A percentile compares a stretch with the other conserved stretches of the same genome.
phyloP scores from a whole-genome alignment of 2,888 invertebrate genomes.

The Gymnosoma rotundatum region DNA sequence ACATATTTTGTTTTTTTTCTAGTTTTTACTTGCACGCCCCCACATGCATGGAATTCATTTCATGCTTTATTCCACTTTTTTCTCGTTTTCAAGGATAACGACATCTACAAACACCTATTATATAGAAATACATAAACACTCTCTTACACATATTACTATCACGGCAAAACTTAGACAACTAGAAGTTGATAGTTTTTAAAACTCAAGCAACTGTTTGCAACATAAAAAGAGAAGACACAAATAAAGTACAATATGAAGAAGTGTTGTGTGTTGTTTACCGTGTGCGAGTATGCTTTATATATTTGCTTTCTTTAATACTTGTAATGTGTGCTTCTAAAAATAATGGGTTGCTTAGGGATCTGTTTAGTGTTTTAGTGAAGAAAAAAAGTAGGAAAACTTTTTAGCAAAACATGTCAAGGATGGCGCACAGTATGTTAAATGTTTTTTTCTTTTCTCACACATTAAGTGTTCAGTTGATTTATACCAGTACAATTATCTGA shows the following conservation, averaged over 20 bases:
- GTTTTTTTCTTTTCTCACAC: slow-evolving; percentile 57
- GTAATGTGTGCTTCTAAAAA: slow-evolving; percentile 58
- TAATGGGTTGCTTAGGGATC: slow-evolving; percentile 64
- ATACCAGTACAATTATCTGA: slow-evolving; percentile 53
- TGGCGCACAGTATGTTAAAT: slow-evolving; percentile 54
- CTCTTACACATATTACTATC: neutral
- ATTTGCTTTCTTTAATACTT: slow-evolving; percentile 34
- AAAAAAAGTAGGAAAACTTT: slow-evolving; percentile 40
- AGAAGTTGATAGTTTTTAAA: slow-evolving; percentile 53
- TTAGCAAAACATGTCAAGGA: slow-evolving; percentile 65
- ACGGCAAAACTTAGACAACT: slow-evolving; percentile 27
- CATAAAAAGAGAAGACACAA: slow-evolving; percentile 58
- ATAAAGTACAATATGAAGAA: slow-evolving; percentile 45
- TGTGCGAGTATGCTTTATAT: slow-evolving; percentile 16
- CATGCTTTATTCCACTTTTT: slow-evolving; percentile 34
- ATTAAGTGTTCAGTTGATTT: slow-evolving; percentile 63
- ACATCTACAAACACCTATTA: slow-evolving; percentile 21
- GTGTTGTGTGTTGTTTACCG: neutral
- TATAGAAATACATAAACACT: neutral
- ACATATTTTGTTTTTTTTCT: slow-evolving; percentile 5
- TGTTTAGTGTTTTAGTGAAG: slow-evolving; percentile 49
- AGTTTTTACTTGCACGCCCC: slow-evolving; percentile 32
- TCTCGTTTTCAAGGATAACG: slow-evolving; percentile 61
- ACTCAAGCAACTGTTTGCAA: slow-evolving; percentile 48
- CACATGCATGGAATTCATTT: slow-evolving; percentile 54